Evolutionary conservation across 2,797 vertebrate species (phyloP), one percentile per base, ranked within the genome.

Genomic region (Sebastes ruberrimus): DNA sequence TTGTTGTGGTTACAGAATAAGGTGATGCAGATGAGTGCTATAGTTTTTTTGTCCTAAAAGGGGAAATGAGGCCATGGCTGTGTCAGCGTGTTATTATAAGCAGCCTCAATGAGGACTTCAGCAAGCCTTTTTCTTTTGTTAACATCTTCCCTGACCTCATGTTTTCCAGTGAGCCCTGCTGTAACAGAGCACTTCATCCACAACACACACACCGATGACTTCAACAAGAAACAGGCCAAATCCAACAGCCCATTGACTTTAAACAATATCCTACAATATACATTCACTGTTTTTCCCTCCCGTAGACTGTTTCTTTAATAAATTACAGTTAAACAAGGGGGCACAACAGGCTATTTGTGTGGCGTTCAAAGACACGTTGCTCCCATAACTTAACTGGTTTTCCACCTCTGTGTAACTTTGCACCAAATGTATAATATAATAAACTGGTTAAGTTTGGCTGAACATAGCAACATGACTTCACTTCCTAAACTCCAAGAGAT

Each of bases 91-190:
- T 86, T 92, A 83, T 89, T 91, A 57, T 86, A 85, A 85, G 69
- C 88, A 88, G 84, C 73, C 80, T 86, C 68, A 32, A 80, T 64
- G 38, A 86, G 75, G 64, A 87, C 84, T 84, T 79, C 52, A 87
- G 78, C 84, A 52, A 87, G 71, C 74, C 80, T 78, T 93, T 93
- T 88, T 92, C 85, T 93, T 94, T 92, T 94, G 86, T 92, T 91
- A 93, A 94, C 91, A 91, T 95, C 90, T 93, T 94, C 90, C 86
- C 93, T 95, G 93, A 95, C 93, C 93, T 95, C 95, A 95, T 94
- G 93, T 93, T 95, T 96, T 95, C 95, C 95, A 95, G 89, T 88
- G 81, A 87, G 88, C 79, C 79, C 83, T 88, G 86, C 79, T 81
- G 74, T 73, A 84, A 81, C 81, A 81, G 61, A 83, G 83, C 78